Evolutionary conservation across 2,888 invertebrate species (phyloP).

Genomic region (Diarsia mendica): DNA sequence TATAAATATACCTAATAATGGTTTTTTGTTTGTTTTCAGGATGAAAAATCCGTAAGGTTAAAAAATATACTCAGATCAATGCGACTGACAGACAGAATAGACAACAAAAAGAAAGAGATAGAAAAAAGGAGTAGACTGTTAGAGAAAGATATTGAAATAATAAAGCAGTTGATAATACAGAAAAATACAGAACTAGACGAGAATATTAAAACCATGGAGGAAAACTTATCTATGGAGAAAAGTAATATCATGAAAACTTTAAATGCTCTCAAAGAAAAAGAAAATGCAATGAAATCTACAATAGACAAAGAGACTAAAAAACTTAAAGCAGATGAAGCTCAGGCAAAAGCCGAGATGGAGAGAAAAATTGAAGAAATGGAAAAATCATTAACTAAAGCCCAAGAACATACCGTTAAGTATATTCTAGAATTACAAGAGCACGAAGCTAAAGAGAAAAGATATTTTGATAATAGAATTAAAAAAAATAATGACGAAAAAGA

Average conservation of each 20-base stretch:
- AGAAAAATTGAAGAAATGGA: constrained; percentile 6
- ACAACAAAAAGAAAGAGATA: constrained; percentile 8
- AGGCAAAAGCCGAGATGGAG: neutral
- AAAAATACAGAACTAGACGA: constrained; percentile 13
- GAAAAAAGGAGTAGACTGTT: constrained; percentile 1
- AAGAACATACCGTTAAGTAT: neutral
- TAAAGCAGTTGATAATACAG: neutral
- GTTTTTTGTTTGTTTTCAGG: constrained; percentile 9
- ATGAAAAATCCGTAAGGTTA: neutral
- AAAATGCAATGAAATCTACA: neutral
- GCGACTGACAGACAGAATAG: constrained; percentile 14
- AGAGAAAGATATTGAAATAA: constrained; percentile 4
- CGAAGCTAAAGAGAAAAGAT: neutral
- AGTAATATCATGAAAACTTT: constrained; percentile 5
- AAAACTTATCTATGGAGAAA: neutral
- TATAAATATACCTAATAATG: neutral
- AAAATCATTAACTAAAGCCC: neutral
- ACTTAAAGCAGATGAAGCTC: constrained; percentile 19
- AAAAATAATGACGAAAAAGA: neutral
- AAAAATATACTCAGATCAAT: constrained; percentile 9
- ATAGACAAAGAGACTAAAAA: constrained; percentile 1
- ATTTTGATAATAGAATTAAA: neutral
- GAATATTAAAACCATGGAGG: neutral
- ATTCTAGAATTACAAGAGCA: neutral
- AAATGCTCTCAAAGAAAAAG: constrained; percentile 1